Percentiles rank a stretch among this genome's conserved stretches.
Conservation (phyloP, 2,797 vertebrate species). For the Hoplostethus mediterraneus region DNA sequence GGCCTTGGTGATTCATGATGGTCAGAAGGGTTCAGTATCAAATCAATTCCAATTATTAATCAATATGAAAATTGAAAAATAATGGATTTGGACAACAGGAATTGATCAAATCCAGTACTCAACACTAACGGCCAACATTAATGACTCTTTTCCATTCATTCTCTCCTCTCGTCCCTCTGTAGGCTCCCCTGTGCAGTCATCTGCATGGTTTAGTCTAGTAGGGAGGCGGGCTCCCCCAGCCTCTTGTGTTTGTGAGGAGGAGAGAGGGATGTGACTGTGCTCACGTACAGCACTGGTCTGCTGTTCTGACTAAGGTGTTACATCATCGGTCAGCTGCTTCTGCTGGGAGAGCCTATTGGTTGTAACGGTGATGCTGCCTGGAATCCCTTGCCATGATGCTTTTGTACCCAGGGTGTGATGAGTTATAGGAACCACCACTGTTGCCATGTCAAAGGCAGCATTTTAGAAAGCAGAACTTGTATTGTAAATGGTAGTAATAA, state of each 20-base stretch:
- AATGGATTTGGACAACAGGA: no score
- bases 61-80: no score
- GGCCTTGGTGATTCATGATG: no score
- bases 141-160: not conserved
- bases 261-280: conserved; percentile 68
- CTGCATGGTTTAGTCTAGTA: conserved; percentile 40
- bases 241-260: conserved; percentile 17
- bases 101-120: not conserved
- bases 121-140: not conserved
- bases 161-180: conserved; percentile 22
- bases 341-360: conserved; percentile 15
- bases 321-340: conserved; percentile 54
- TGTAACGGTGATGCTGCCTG: conserved; percentile 19
- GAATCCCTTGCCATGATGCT: conserved; percentile 41
- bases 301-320: conserved; percentile 56
- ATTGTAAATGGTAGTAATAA: no score
- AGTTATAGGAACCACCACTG: conserved; percentile 18
- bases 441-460: not conserved
- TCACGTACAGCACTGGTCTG: conserved; percentile 74
- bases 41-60: no score
- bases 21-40: no score
- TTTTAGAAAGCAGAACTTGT: not conserved
- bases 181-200: conserved; percentile 3
- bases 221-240: not conserved
- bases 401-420: conserved; percentile 38